Percentiles rank a stretch among this genome's conserved stretches.
Evolutionary conservation across 2,888 invertebrate species (phyloP).

Genomic region (Acleris holmiana): DNA sequence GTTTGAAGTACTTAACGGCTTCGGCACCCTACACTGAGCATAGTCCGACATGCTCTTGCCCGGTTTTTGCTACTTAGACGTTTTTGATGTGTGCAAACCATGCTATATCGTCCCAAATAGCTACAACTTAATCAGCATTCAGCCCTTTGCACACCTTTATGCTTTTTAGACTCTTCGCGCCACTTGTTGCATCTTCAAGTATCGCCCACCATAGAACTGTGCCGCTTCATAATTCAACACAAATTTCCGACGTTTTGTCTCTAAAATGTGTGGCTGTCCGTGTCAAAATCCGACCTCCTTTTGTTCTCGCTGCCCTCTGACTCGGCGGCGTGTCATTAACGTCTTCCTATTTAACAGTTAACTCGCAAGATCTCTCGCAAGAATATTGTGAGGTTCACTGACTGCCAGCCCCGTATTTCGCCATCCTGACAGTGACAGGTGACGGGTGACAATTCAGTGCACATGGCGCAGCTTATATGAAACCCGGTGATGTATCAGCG

Average conservation of each 20-base stretch:
- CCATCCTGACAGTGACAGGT: too few species aligned
- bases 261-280: conserved; percentile 23
- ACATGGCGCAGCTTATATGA: too few species aligned
- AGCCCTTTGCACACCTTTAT: neutral
- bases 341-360: conserved; percentile 16
- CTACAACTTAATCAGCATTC: neutral
- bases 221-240: conserved; percentile 6
- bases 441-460: too few species aligned
- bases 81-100: neutral
- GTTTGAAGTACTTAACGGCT: too few species aligned
- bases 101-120: neutral
- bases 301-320: conserved; percentile 43
- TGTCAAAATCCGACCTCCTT: conserved; percentile 44
- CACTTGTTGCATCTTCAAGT: conserved; percentile 14
- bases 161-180: conserved; percentile 10
- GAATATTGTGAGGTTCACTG: conserved; percentile 25
- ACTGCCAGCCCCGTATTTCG: too few species aligned
- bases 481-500: too few species aligned
- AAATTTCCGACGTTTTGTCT: conserved; percentile 22
- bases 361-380: conserved; percentile 14
- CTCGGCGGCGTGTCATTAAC: conserved; percentile 29
- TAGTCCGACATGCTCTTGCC: too few species aligned
- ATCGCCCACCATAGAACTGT: neutral
- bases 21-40: too few species aligned
- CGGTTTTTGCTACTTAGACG: too few species aligned